Percentiles rank a stretch among this genome's conserved stretches.
These are phyloP conservation scores for Smutsia gigantea DNA, from an alignment of 2,797 vertebrate species.

Conservation along the genomic window DNA sequence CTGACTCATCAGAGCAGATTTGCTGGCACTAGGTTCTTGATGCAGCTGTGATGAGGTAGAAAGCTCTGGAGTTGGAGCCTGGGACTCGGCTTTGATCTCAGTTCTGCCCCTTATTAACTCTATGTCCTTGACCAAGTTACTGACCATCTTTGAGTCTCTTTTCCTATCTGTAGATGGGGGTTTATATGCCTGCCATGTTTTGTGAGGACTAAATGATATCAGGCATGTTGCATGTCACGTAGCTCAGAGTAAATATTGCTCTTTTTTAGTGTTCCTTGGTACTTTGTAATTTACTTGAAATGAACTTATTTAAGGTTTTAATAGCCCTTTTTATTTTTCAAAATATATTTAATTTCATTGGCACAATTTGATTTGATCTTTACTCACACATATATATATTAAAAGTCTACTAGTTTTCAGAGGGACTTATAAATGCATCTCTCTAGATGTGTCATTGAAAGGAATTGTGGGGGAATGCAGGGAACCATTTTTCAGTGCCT, in stretches of 20 bases:
- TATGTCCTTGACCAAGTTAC: neutral
- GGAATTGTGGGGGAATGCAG: neutral
- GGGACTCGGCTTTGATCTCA: neutral
- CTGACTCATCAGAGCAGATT: neutral
- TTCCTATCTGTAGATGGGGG: neutral
- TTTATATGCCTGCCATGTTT: neutral
- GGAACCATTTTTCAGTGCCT: neutral
- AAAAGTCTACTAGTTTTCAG: neutral
- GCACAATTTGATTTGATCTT: neutral
- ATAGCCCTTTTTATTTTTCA: slow-evolving; percentile 22
- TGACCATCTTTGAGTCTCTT: neutral
- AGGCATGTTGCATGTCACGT: neutral
- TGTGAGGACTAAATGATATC: neutral
- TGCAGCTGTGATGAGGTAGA: neutral
- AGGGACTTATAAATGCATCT: neutral
- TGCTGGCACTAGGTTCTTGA: neutral
- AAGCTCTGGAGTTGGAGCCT: neutral
- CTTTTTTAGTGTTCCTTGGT: neutral
- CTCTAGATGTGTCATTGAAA: neutral
- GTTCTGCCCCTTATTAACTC: neutral
- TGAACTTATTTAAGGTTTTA: neutral
- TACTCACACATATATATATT: neutral
- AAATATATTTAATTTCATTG: slow-evolving; percentile 29
- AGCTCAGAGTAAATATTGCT: neutral
- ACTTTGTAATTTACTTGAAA: neutral